Conservation (phyloP, 2,113 vertebrate species). For the Pterocles burchelli region DNA sequence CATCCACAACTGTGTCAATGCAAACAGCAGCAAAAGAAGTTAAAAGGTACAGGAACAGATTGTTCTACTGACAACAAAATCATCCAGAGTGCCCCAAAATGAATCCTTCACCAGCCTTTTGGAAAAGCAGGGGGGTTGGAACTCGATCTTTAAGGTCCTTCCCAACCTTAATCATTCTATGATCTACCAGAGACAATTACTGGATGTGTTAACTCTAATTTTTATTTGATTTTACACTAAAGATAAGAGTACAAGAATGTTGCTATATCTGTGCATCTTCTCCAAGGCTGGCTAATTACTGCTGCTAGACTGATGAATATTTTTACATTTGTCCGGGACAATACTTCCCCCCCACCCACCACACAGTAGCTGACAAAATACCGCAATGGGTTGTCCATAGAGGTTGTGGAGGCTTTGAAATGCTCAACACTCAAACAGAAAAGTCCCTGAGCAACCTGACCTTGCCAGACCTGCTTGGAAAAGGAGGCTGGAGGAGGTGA, state of each 20-base stretch:
- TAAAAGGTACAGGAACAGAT: neutral
- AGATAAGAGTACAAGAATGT: rapidly evolving
- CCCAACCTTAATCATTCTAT: too few relatives aligned
- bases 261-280: neutral
- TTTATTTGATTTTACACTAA: neutral
- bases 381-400: rapidly evolving
- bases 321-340: neutral
- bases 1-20: neutral
- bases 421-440: neutral
- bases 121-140: neutral
- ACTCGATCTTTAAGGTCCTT: too few relatives aligned
- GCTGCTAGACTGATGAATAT: neutral
- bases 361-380: neutral
- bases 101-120: neutral
- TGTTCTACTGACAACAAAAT: neutral
- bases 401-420: neutral
- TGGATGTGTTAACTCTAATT: neutral
- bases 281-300: neutral
- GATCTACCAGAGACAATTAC: neutral
- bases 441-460: neutral
- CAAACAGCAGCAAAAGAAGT: neutral
- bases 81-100: neutral
- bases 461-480: neutral
- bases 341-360: too few relatives aligned
- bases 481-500: neutral